Evolutionary conservation across 2,797 vertebrate genomes (phyloP), one percentile per base, ranked within the genome.

Genomic region (Euthynnus affinis): DNA sequence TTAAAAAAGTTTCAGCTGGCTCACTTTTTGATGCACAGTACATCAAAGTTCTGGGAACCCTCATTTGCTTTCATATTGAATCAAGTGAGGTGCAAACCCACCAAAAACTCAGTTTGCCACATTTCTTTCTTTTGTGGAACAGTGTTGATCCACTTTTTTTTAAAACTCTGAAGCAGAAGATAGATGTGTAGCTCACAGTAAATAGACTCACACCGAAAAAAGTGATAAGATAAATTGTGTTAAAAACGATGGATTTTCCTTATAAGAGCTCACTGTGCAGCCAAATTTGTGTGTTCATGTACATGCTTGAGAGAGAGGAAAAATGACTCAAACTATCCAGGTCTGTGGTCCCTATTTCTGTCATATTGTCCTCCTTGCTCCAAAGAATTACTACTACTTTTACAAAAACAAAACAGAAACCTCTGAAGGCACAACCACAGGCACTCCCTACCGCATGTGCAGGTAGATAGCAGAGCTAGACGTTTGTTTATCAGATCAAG

Each of bases 401-500:
- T 23, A 56, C n/a, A 29, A 67, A 69, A 63, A 42, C 20, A 25
- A 68, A 46, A 27, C 46, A 34, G 32, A 77, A 34, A 7, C 15
- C 44, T 73, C 22, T 74, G 15, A 66, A 83, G 68, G 51, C 62
- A 61, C 57, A 59, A 27, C 29, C 32, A 60, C 42, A 56, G 48
- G n/a, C 55, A 22, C 12, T 5, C 13, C 1, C 2, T 23, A 51
- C 3, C 40, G 69, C 63, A 78, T 68, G 27, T 72, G 68, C 71
- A 81, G 76, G 62, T 78, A 61, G 51, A 74, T 15, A 79, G 46
- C 46, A 48, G 56, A 56, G 71, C 12, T 48, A 52, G 71, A 76
- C 25, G 55, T 85, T 86, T 88, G 85, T 85, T 89, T 74, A 88
- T 91, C 87, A 83, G 88, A 92, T 93, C 71, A 81, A 23, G 12